These are phyloP conservation scores for Ditula angustiorana DNA, from an alignment of 2,888 invertebrate genomes.

Conservation along the genomic window DNA sequence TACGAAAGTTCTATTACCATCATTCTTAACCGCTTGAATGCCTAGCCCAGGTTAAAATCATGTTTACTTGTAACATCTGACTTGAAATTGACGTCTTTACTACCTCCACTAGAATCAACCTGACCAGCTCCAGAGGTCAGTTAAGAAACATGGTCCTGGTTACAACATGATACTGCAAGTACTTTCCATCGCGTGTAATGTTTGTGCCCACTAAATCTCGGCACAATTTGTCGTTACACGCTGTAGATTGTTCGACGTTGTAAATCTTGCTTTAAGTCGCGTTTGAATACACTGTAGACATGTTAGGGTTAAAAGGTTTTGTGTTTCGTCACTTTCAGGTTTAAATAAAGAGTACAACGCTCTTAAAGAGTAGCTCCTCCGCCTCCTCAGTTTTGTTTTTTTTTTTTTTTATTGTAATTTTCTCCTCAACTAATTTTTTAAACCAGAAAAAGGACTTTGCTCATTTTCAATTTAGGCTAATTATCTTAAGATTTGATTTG, in stretches of 20 bases:
- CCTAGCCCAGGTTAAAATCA: background rate
- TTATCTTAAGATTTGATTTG: too few relatives aligned
- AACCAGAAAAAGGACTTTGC: too few relatives aligned
- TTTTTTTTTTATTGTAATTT: too few relatives aligned
- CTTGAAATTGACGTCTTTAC: slow-evolving; percentile 29
- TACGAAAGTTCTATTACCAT: too few relatives aligned
- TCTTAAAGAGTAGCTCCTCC: too few relatives aligned
- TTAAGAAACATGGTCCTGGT: slow-evolving; percentile 21
- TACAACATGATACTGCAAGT: slow-evolving; percentile 32
- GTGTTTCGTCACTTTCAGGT: too few relatives aligned
- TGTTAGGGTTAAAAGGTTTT: background rate
- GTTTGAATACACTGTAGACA: slow-evolving; percentile 22
- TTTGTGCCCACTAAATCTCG: slow-evolving; percentile 40
- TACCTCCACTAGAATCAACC: slow-evolving; percentile 10
- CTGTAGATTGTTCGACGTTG: slow-evolving; percentile 25
- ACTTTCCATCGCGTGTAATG: slow-evolving; percentile 40
- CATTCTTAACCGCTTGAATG: background rate
- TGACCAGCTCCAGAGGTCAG: slow-evolving; percentile 27
- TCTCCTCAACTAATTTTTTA: too few relatives aligned
- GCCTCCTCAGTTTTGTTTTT: too few relatives aligned
- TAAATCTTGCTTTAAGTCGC: slow-evolving; percentile 34
- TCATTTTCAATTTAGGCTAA: too few relatives aligned
- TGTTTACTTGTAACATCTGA: slow-evolving; percentile 11
- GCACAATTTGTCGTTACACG: slow-evolving; percentile 40
- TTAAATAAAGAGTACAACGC: too few relatives aligned